Evolutionary conservation across 35 echinoderm and acorn worm species (phyloP).

Genomic region (Lytechinus pictus): DNA sequence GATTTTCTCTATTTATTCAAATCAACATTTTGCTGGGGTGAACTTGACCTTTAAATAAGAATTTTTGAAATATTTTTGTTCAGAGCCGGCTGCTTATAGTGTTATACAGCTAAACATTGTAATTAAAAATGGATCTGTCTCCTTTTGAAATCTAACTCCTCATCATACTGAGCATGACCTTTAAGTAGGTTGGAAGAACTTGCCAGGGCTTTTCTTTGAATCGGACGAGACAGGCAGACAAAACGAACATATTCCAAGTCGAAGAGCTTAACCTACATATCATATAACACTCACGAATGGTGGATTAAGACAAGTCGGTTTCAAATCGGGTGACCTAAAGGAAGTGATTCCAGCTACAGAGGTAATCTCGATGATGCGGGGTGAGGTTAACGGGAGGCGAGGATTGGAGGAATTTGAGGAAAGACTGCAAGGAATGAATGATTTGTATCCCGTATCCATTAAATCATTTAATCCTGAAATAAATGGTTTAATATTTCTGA

Average conservation of each 20-base stretch:
- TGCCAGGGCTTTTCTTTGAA: neutral
- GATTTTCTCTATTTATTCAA: too few species aligned
- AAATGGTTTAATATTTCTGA: neutral
- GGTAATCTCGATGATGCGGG: neutral
- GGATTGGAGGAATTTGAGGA: neutral
- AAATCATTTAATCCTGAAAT: neutral
- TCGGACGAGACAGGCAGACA: neutral
- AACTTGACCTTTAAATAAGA: too few species aligned
- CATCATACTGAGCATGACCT: neutral
- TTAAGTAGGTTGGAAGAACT: neutral
- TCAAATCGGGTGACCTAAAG: neutral
- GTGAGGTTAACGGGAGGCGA: neutral
- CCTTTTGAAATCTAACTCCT: too few species aligned
- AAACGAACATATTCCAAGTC: neutral
- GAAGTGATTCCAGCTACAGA: neutral
- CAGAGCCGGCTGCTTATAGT: too few species aligned
- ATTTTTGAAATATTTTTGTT: too few species aligned
- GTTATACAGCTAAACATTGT: too few species aligned
- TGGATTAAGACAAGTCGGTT: neutral
- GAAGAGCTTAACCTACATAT: slow-evolving; percentile 11
- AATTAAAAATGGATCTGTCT: too few species aligned
- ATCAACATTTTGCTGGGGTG: too few species aligned
- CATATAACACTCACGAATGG: neutral
- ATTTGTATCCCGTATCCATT: neutral
- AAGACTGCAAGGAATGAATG: neutral